phyloP scores from a whole-genome alignment of 2,888 invertebrate species.

The Doris montereyensis region DNA sequence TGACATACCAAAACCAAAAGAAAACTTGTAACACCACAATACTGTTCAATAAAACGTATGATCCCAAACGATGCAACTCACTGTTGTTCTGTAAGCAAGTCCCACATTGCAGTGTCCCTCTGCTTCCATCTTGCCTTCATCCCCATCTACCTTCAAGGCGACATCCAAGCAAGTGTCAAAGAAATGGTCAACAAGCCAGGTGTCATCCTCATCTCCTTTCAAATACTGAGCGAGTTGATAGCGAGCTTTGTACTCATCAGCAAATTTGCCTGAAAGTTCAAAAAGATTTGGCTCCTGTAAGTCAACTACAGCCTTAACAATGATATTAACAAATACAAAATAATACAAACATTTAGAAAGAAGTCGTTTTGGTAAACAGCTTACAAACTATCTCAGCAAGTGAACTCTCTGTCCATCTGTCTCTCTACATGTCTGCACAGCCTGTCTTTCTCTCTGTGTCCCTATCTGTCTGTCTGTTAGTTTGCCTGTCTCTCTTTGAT shows the following conservation, averaged over 20 bases:
- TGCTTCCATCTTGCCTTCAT: slow-evolving; percentile 65
- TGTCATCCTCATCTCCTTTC: slow-evolving; percentile 63
- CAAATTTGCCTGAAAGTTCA: slow-evolving; percentile 63
- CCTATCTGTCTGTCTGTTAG: too few relatives aligned
- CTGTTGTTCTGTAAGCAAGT: slow-evolving; percentile 69
- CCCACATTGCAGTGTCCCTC: slow-evolving; percentile 71
- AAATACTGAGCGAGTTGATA: slow-evolving; percentile 68
- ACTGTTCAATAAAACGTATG: neutral
- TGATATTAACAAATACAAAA: too few relatives aligned
- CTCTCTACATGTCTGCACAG: too few relatives aligned
- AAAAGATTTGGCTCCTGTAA: too few relatives aligned
- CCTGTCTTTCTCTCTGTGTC: too few relatives aligned
- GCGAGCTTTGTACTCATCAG: slow-evolving; percentile 64
- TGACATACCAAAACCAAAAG: neutral
- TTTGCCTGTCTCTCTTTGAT: too few relatives aligned
- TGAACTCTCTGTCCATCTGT: too few relatives aligned
- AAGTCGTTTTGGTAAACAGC: too few relatives aligned
- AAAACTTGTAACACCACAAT: neutral
- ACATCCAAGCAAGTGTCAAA: slow-evolving; percentile 67
- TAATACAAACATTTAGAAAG: too few relatives aligned
- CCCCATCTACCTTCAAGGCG: slow-evolving; percentile 56
- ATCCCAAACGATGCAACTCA: slow-evolving; percentile 44
- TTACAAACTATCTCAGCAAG: too few relatives aligned
- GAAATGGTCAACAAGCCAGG: slow-evolving; percentile 72
- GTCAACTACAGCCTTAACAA: too few relatives aligned